Percentiles rank a stretch among this genome's conserved stretches.
These are phyloP conservation scores for Tipula vernalis DNA, from an alignment of 2,888 invertebrate species.

Conservation along the genomic window DNA sequence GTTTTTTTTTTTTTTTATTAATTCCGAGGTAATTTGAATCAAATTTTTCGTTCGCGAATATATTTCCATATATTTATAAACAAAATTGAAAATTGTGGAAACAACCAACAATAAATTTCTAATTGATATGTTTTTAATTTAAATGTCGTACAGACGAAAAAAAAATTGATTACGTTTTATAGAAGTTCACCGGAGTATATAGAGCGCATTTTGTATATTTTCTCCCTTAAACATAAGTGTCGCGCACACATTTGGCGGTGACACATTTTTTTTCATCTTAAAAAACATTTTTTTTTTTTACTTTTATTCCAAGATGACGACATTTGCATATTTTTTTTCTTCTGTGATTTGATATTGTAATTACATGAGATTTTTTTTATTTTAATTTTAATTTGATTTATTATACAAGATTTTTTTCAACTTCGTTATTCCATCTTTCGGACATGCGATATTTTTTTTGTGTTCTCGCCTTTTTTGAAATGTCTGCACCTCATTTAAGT, in stretches of 20 bases:
- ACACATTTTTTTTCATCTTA: not conserved
- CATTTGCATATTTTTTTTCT: not conserved
- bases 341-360: not conserved
- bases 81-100: not conserved
- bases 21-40: not conserved
- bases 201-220: not conserved
- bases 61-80: not conserved
- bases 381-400: not conserved
- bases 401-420: not conserved
- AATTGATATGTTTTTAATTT: conserved; percentile 4
- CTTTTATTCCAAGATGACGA: not conserved
- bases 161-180: not conserved
- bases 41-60: not conserved
- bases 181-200: not conserved
- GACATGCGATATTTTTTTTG: not conserved
- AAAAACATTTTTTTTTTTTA: not conserved
- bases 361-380: not conserved
- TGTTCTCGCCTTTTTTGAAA: not conserved
- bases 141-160: not conserved
- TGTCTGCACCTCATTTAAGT: not conserved
- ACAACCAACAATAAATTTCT: not conserved
- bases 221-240: not conserved
- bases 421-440: not conserved
- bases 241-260: not conserved
- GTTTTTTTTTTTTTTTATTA: not conserved